Base-by-base conservation (phyloP, 2,797 vertebrate species). In the Notoglanidium macrostoma region DNA sequence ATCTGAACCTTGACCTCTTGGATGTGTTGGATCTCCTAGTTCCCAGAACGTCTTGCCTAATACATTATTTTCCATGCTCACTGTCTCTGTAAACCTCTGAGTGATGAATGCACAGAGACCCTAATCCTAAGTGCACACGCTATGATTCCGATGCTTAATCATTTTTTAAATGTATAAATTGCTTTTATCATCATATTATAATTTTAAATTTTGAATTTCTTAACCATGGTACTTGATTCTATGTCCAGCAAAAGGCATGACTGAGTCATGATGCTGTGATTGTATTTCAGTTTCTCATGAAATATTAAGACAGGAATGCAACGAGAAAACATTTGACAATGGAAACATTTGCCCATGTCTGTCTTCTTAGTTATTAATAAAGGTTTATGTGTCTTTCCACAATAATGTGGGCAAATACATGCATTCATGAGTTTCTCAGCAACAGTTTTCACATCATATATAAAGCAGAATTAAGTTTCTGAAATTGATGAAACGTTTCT, bases 11-110 rank as follows among this genome's bases (percentile, higher is more conserved):
- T 90, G 89, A 87, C 88, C 88, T 51, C 21, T 17, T 17, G 85
- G 85, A 82, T 63, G 54, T 88, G 87, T 89, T 89, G 84, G 80
- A 90, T 87, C 83, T 91, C 88, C 90, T 88, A 89, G 85, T 89
- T 90, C 87, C 86, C 87, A 90, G 87, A 89, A 74, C 51, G 78
- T 26, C 78, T 90, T 90, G 57, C 87, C 80, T 86, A 88, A 87
- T 83, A 82, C 74, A 78, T 84, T 88, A 70, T 88, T 87, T 89
- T 74, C 49, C 61, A 83, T 0, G n/a, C 65, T 49, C 54, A 35
- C 46, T 84, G 70, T 61, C 88, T 73, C 77, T 83, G 73, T 84
- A 78, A 89, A 87, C 44, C 51, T 78, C 8, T 10, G 61, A 77
- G 40, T 80, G 78, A 83, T 55, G 89, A 51, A 78, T 46, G 46